Evolutionary conservation across 1,140 invertebrate genomes (phyloP), one percentile per base, ranked within the genome.

Genomic region (Liolophura sinensis): DNA sequence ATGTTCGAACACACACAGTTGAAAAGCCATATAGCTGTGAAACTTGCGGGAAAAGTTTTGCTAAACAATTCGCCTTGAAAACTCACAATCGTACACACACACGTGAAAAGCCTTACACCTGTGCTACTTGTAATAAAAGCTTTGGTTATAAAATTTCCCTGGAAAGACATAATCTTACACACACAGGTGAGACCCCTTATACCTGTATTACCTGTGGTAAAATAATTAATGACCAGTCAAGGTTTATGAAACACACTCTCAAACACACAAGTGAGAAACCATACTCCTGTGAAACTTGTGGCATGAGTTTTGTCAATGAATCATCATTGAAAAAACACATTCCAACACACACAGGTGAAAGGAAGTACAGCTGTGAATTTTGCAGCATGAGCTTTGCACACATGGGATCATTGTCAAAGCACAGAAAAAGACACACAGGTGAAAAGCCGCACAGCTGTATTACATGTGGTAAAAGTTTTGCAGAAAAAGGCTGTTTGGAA

Each of bases 11-110:
- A 74, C 92, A 88, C 72, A 93, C 92, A 6, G 93, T 93, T 0
- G 93, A 95, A 80, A 92, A 93, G 79, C 93, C 93, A 18, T 95
- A 93, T 76, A 89, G 89, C 31, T 95, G 93, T 80, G 92, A 94
- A 87, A 91, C 91, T 51, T 95, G 93, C 82, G 92, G 90, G 62
- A 96, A 95, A 80, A 93, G 92, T 0, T 95, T 95, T 81, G 92
- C 94, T 75, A 93, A 92, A 4, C 93, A 61, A 7, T 61, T 59
- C 9, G 25, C 54, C 0, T 25, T 55, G 22, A 62, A 65, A 7
- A 62, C 51, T 18, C 68, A 70, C 27, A 55, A 62, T 16, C 20
- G 40, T 1, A 31, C 64, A 12, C 68, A 70, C 56, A 52, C 64
- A 1, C 63, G 60, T 47, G 64, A 62, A 18, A 60, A 52, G 9